Conservation (phyloP, 2,888 invertebrate species). For the Oscheius sp. region DNA sequence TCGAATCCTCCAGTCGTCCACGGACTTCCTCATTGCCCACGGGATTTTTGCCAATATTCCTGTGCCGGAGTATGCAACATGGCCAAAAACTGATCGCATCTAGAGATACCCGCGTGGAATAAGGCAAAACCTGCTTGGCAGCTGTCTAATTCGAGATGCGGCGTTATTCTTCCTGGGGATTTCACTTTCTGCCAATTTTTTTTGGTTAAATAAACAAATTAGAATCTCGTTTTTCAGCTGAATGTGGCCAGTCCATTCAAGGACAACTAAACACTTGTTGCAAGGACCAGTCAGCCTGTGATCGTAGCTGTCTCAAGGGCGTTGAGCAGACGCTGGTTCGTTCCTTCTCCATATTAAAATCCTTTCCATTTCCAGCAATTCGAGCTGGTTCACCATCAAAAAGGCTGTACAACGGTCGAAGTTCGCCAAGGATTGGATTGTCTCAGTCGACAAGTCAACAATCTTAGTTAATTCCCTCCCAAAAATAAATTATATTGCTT, state of each 20-base stretch:
- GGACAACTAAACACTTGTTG: slow-evolving; percentile 46
- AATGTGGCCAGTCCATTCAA: slow-evolving; percentile 39
- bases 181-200: background rate
- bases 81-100: background rate
- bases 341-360: background rate
- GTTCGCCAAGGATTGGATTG: slow-evolving; percentile 33
- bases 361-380: slow-evolving; percentile 15
- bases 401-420: slow-evolving; percentile 34
- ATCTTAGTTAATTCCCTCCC: slow-evolving; percentile 6
- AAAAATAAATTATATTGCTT: slow-evolving; percentile 35
- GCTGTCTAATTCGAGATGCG: no score
- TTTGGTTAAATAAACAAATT: background rate
- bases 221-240: slow-evolving; percentile 17
- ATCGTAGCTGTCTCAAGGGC: slow-evolving; percentile 39
- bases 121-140: background rate
- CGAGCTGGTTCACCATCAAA: slow-evolving; percentile 30
- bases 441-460: slow-evolving; percentile 35
- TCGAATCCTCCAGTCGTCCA: no score
- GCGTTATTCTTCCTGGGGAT: no score
- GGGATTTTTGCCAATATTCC: no score
- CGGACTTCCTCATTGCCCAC: no score
- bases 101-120: background rate
- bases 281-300: slow-evolving; percentile 43
- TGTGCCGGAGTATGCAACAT: background rate
- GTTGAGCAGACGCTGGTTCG: slow-evolving; percentile 41